phyloP scores from a whole-genome alignment of 2,797 vertebrate species.

The Alfaro cultratus region DNA sequence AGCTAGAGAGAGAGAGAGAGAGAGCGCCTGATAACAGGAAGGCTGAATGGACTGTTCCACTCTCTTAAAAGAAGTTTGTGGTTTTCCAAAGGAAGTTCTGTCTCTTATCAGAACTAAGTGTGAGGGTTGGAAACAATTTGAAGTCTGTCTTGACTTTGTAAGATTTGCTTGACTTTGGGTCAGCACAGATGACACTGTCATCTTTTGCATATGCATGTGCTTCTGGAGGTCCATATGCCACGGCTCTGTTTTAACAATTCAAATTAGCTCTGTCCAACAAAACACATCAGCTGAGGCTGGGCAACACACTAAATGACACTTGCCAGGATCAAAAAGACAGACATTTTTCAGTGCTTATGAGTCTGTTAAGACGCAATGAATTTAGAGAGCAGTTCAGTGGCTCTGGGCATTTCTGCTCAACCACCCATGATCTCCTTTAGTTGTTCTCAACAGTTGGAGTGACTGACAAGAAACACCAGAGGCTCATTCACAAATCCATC shows the following conservation, averaged over 20 bases:
- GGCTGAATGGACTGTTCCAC: not conserved
- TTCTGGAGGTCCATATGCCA: slow-evolving; percentile 79
- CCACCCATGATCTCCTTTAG: not conserved
- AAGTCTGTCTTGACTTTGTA: slow-evolving; percentile 56
- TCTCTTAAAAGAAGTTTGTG: not conserved
- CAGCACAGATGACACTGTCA: slow-evolving; percentile 53
- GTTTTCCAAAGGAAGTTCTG: not conserved
- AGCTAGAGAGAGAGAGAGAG: not conserved
- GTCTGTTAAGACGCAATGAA: not conserved
- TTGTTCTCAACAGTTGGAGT: not conserved
- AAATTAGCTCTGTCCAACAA: slow-evolving; percentile 66
- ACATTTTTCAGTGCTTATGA: not conserved
- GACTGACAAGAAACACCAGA: not conserved
- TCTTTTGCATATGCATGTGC: slow-evolving; percentile 80
- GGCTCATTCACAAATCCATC: not conserved
- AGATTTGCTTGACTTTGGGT: slow-evolving; percentile 60
- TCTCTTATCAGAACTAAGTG: not conserved
- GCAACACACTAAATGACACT: not conserved
- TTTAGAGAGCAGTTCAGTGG: not conserved
- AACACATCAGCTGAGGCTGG: slow-evolving; percentile 25
- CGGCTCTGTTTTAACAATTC: slow-evolving; percentile 73
- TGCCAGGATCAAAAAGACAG: not conserved
- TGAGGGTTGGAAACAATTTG: slow-evolving; percentile 23
- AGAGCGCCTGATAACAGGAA: not conserved
- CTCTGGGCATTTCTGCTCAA: not conserved